A percentile compares a stretch with the other conserved stretches of the same genome.
These are phyloP conservation scores for Margaritifera margaritifera DNA, from an alignment of 2,888 invertebrate genomes.

Conservation along the genomic window DNA sequence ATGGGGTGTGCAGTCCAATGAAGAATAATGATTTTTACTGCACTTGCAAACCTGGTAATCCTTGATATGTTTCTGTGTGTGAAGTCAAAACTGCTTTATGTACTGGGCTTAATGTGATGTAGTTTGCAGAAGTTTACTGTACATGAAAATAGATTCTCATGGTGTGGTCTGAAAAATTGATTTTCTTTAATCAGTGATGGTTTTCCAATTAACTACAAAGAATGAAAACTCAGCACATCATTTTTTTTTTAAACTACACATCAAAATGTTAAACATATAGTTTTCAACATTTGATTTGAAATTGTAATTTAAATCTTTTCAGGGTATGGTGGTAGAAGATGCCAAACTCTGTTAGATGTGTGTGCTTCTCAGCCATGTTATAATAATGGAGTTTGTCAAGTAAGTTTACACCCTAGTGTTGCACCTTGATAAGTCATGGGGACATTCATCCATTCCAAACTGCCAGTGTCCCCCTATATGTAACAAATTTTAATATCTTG, in stretches of 20 bases:
- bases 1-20: constrained; percentile 61
- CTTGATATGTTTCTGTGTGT: neutral
- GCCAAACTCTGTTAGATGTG: constrained; percentile 24
- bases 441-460: neutral
- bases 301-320: neutral
- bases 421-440: neutral
- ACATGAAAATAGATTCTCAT: too few relatives aligned
- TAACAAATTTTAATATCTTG: too few relatives aligned
- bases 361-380: constrained; percentile 58
- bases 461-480: too few relatives aligned
- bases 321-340: constrained; percentile 41
- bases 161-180: too few relatives aligned
- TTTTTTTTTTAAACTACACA: too few relatives aligned
- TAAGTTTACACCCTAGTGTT: constrained; percentile 11
- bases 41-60: constrained; percentile 59
- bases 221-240: too few relatives aligned
- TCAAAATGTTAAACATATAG: too few relatives aligned
- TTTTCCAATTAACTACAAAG: too few relatives aligned
- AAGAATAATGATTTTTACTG: constrained; percentile 47
- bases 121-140: too few relatives aligned
- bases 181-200: too few relatives aligned
- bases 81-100: too few relatives aligned
- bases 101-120: too few relatives aligned
- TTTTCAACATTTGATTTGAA: neutral
- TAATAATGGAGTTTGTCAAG: constrained; percentile 48